Evolutionary conservation across 2,113 vertebrate genomes (phyloP), one percentile per base, ranked within the genome.

Genomic region (Vombatus ursinus): DNA sequence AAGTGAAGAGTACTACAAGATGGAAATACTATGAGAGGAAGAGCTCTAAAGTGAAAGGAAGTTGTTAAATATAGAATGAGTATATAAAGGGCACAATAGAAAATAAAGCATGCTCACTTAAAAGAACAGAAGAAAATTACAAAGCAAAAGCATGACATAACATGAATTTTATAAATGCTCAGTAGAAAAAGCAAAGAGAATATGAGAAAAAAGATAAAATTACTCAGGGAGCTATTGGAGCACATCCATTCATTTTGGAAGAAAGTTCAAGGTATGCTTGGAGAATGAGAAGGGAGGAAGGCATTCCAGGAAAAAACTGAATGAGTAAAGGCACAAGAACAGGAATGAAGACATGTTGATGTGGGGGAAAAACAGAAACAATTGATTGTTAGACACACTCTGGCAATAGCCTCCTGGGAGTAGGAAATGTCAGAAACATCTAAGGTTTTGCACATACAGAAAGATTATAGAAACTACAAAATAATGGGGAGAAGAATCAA

Each of bases 401-500:
- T 24, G 50, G n/a, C 31, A 92, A 0, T 9, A n/a, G 19, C 53
- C 24, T 94, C 94, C 52, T 92, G 51, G 23, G 26, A 50, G n/a
- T 14, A 28, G 57, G 31, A 91, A 93, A 93, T 19, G 7, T 84
- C 90, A 97, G 94, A 90, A 94, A 37, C n/a, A 44, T 44, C 12
- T 61, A 16, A 93, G 77, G 9, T 91, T 90, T 95, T 53, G 19
- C 7, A 84, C 61, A n/a, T 77, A 50, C 89, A 51, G 84, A 84
- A 96, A 95, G 84, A 91, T 51, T 57, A 37, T 14, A 90, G 94
- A 93, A 93, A 48, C 8, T 93, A 92, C 50, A 61, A 92, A 90
- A 94, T 90, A 54, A 94, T 53, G n/a, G 0, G 31, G 23, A 25
- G 12, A 68, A 92, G 68, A 93, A 54, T 16, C 16, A 84, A 94